Percentiles rank a stretch among this genome's conserved stretches.
Conservation (phyloP, 2,113 vertebrate genomes). For the Indicator maculatus region DNA sequence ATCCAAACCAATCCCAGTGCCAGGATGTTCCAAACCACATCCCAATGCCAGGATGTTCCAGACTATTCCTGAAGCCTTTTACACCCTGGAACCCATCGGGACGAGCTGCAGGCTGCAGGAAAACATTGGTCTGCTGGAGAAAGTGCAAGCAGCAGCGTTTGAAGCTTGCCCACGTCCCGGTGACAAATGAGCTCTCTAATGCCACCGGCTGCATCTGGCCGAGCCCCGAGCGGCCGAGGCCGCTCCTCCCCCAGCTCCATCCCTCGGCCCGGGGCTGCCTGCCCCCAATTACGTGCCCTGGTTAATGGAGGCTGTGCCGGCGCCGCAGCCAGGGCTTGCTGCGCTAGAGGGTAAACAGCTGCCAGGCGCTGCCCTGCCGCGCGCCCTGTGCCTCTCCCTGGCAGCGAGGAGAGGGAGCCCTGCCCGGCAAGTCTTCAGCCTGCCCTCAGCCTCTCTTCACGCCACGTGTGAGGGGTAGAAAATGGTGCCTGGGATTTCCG, state of each 20-base stretch:
- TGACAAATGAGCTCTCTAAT: constrained; percentile 58
- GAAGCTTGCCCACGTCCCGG: neutral
- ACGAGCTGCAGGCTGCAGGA: neutral
- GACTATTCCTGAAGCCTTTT: neutral
- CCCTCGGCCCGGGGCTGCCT: neutral
- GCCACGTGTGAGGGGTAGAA: neutral
- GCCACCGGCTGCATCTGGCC: neutral
- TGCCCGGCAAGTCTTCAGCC: neutral
- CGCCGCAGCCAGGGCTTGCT: neutral
- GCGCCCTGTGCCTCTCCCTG: neutral
- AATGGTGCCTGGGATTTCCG: fast-evolving
- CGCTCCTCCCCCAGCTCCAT: neutral
- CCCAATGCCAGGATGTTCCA: too few species aligned
- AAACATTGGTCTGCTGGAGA: neutral
- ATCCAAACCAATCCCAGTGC: neutral
- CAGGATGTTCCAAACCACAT: too few species aligned
- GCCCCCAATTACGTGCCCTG: neutral
- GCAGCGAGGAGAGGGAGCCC: neutral
- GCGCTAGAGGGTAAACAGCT: constrained; percentile 21
- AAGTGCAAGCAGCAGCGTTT: neutral
- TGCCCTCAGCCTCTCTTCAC: neutral
- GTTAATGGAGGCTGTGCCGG: constrained; percentile 12
- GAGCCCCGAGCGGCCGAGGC: neutral
- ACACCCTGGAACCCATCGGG: neutral
- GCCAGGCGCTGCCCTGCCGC: neutral